A percentile compares a stretch with the other conserved stretches of the same genome.
These are phyloP conservation scores for Ceyx cyanopectus DNA, from an alignment of 2,113 vertebrate species.

Conservation along the genomic window DNA sequence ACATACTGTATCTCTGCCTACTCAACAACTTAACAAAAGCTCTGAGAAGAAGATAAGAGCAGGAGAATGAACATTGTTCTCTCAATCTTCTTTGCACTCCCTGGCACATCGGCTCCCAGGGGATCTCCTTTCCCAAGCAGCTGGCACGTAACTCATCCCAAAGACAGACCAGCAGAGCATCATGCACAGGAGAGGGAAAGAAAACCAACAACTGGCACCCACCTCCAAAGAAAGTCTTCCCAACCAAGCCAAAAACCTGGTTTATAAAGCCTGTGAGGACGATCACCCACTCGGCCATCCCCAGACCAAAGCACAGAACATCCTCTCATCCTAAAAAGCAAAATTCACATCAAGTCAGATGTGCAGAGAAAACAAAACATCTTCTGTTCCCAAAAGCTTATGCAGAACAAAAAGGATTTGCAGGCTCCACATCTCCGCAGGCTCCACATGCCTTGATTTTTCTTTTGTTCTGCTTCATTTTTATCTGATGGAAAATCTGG, in stretches of 20 bases:
- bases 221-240: neutral
- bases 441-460: neutral
- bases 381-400: neutral
- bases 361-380: neutral
- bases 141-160: neutral
- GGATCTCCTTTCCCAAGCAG: neutral
- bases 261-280: neutral
- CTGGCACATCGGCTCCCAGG: neutral
- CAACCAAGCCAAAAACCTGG: neutral
- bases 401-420: neutral
- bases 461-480: neutral
- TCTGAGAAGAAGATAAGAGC: neutral
- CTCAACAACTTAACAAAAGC: neutral
- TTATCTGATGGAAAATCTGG: neutral
- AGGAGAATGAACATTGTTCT: neutral
- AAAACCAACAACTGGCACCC: neutral
- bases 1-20: neutral
- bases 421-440: neutral
- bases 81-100: constrained; percentile 20
- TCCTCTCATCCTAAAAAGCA: constrained; percentile 25
- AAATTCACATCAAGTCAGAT: neutral
- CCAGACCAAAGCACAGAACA: constrained; percentile 6
- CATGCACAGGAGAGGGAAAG: neutral
- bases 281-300: neutral
- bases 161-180: constrained; percentile 2